A percentile compares a stretch with the other conserved stretches of the same genome.
Evolutionary conservation across 2,888 invertebrate species (phyloP).

Genomic region (Falcaria lacertinaria): DNA sequence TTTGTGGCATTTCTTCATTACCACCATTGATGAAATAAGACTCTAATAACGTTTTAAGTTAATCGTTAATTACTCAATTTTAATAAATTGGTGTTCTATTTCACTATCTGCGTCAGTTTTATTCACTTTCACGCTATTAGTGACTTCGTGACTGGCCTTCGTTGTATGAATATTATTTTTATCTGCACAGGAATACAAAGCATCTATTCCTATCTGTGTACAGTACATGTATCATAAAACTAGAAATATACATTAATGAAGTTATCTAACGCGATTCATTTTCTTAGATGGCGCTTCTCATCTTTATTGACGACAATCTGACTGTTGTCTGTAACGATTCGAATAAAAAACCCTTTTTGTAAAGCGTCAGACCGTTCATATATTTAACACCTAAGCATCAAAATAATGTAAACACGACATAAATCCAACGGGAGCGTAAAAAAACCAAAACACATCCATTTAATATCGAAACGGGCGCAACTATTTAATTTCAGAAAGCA

Average conservation of each 20-base stretch:
- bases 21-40: neutral
- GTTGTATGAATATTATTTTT: neutral
- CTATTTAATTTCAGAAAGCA: conserved; percentile 56
- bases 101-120: no score
- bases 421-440: conserved; percentile 15
- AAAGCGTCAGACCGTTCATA: no score
- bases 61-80: neutral
- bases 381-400: conserved; percentile 17
- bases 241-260: neutral
- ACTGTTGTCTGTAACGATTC: no score
- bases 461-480: conserved; percentile 38
- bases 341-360: no score
- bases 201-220: neutral
- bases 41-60: neutral
- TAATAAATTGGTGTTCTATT: no score
- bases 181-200: neutral
- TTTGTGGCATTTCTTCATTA: neutral
- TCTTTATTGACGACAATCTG: no score
- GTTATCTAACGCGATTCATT: neutral
- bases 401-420: conserved; percentile 18
- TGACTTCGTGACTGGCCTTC: neutral
- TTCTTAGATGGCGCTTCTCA: no score
- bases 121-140: neutral
- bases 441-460: conserved; percentile 32
- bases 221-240: neutral